Conservation (phyloP, 2,888 invertebrate genomes). For the Agrochola lychnidis region DNA sequence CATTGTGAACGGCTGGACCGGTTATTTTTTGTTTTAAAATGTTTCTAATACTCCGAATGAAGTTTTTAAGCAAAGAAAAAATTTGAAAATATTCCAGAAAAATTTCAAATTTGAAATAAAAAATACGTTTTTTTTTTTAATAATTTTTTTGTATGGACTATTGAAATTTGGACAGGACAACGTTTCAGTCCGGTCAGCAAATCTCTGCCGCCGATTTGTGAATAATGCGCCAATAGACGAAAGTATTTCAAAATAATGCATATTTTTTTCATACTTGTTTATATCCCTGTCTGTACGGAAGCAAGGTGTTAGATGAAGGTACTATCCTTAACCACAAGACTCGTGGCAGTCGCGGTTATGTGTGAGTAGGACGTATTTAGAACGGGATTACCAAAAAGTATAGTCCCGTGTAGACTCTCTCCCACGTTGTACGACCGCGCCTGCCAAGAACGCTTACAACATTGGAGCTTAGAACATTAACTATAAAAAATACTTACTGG, state of each 20-base stretch:
- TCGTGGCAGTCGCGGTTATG: not conserved
- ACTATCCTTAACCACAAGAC: not conserved
- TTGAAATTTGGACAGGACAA: too few species aligned
- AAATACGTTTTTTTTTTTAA: too few species aligned
- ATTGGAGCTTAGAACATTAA: too few species aligned
- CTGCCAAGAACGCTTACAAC: not conserved
- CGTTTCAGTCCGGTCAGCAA: too few species aligned
- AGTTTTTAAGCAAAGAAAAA: too few species aligned
- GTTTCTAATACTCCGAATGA: too few species aligned
- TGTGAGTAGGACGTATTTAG: not conserved
- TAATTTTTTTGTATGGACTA: too few species aligned
- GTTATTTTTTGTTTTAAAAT: too few species aligned
- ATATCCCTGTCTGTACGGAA: not conserved
- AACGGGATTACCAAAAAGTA: not conserved
- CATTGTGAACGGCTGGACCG: too few species aligned
- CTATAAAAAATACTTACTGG: constrained; percentile 92
- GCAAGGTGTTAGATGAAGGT: not conserved
- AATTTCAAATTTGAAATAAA: too few species aligned
- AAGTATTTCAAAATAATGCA: not conserved
- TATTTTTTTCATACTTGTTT: too few species aligned
- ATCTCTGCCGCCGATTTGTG: not conserved
- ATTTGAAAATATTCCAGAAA: too few species aligned
- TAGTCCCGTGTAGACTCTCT: not conserved
- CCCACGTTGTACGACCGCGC: not conserved
- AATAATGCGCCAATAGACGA: not conserved